These are phyloP conservation scores for Tillus elongatus DNA, from an alignment of 2,888 invertebrate genomes.

Conservation along the genomic window DNA sequence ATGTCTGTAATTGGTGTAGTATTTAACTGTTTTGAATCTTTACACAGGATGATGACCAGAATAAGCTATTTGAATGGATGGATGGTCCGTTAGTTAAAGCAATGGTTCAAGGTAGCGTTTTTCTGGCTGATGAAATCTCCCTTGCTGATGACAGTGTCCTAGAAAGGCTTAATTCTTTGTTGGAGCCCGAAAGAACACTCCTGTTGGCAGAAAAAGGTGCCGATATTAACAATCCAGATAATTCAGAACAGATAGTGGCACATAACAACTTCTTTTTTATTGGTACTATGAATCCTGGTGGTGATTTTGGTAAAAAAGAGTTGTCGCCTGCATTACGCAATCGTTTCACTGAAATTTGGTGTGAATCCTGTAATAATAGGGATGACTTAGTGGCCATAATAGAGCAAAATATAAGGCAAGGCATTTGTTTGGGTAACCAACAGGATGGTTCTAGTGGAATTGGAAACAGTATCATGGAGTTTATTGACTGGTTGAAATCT, in stretches of 20 bases:
- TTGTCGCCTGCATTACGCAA: slow-evolving; percentile 94
- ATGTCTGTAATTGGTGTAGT: too few relatives aligned
- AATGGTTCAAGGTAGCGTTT: slow-evolving; percentile 80
- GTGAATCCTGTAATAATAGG: slow-evolving; percentile 63
- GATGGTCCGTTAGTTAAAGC: slow-evolving; percentile 91
- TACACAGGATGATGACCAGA: slow-evolving; percentile 29
- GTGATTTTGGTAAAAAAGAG: slow-evolving; percentile 99
- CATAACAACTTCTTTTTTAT: slow-evolving; percentile 75
- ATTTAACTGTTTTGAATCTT: too few relatives aligned
- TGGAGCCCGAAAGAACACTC: slow-evolving; percentile 86
- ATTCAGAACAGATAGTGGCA: slow-evolving; percentile 54
- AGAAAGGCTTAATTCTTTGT: slow-evolving; percentile 90
- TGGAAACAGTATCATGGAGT: slow-evolving; percentile 66
- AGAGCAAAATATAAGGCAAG: slow-evolving; percentile 60
- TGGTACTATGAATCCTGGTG: slow-evolving; percentile 99
- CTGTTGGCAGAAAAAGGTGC: slow-evolving; percentile 85
- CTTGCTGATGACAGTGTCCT: slow-evolving; percentile 96
- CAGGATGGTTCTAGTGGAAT: slow-evolving; percentile 50
- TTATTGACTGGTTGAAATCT: slow-evolving; percentile 66
- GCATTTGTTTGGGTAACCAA: slow-evolving; percentile 48
- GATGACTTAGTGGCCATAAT: slow-evolving; percentile 74
- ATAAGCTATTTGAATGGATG: slow-evolving; percentile 88
- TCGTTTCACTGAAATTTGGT: slow-evolving; percentile 99
- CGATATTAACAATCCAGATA: slow-evolving; percentile 46
- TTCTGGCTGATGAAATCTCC: slow-evolving; percentile 97